Conservation (phyloP, 1,140 invertebrate genomes). For the Solenopsis invicta region DNA sequence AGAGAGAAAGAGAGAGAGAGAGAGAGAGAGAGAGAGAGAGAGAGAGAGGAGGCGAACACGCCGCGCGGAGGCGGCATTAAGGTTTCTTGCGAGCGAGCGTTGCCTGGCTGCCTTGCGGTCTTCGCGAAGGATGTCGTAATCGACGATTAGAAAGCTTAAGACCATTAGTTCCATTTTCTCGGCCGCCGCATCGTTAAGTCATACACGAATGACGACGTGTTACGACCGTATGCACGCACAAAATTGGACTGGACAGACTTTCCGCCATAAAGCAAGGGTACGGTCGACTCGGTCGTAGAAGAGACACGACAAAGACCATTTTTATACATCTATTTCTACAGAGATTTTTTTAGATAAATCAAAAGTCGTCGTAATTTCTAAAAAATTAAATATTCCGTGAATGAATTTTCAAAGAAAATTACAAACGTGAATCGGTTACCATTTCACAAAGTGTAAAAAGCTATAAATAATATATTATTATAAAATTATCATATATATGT, state of each 20-base stretch:
- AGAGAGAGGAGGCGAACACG: neutral
- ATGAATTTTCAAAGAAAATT: neutral
- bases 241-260: slow-evolving; percentile 14
- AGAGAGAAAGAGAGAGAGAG: neutral
- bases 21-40: neutral
- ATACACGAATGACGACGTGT: slow-evolving; percentile 32
- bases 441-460: neutral
- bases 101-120: slow-evolving; percentile 39
- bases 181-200: slow-evolving; percentile 55
- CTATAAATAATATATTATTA: neutral
- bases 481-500: neutral
- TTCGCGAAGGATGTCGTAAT: slow-evolving; percentile 52
- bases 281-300: neutral
- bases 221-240: slow-evolving; percentile 3
- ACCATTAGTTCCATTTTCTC: slow-evolving; percentile 57
- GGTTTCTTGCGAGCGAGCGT: slow-evolving; percentile 18
- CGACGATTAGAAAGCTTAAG: slow-evolving; percentile 55
- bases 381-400: too few relatives aligned
- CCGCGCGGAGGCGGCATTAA: slow-evolving; percentile 46
- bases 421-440: neutral
- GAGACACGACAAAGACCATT: neutral
- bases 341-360: neutral
- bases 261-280: neutral
- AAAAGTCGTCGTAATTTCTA: too few relatives aligned
- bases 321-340: neutral